Conservation (phyloP, 2,888 invertebrate genomes). For the Rutpela maculata region DNA sequence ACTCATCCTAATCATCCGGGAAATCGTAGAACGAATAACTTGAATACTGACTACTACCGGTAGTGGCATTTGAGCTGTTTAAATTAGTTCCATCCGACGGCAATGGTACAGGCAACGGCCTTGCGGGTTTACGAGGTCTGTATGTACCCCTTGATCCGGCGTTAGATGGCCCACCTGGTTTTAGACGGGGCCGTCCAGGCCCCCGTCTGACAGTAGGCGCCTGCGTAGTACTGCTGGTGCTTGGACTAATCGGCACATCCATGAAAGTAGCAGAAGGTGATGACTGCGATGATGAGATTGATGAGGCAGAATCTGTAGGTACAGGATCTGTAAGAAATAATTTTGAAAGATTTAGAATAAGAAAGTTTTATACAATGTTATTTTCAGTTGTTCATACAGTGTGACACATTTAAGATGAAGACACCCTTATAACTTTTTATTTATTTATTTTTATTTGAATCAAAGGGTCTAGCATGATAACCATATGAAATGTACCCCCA, state of each 20-base stretch:
- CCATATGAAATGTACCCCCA: no score
- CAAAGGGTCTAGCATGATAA: no score
- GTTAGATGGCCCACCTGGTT: slow-evolving; percentile 81
- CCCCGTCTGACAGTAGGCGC: slow-evolving; percentile 76
- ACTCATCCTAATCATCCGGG: slow-evolving; percentile 62
- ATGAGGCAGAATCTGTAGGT: slow-evolving; percentile 53
- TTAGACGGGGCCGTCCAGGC: slow-evolving; percentile 82
- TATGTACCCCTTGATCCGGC: slow-evolving; percentile 79
- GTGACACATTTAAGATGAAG: no score
- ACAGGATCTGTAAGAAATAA: slow-evolving; percentile 46
- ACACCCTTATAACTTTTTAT: no score
- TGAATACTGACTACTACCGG: slow-evolving; percentile 62
- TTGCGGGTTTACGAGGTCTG: slow-evolving; percentile 77
- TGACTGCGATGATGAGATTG: slow-evolving; percentile 57
- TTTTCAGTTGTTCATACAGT: no score
- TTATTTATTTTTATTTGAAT: no score
- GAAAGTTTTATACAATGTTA: no score
- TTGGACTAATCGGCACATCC: slow-evolving; percentile 46
- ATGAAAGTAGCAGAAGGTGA: slow-evolving; percentile 55
- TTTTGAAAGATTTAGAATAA: no score
- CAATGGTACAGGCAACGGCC: slow-evolving; percentile 73
- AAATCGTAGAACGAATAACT: slow-evolving; percentile 69
- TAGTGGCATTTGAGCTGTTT: slow-evolving; percentile 55
- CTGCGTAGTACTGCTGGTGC: slow-evolving; percentile 50
- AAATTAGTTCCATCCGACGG: slow-evolving; percentile 68